A percentile compares a stretch with the other conserved stretches of the same genome.
Evolutionary conservation across 2,113 vertebrate species (phyloP).

Genomic region (Vulpes vulpes): DNA sequence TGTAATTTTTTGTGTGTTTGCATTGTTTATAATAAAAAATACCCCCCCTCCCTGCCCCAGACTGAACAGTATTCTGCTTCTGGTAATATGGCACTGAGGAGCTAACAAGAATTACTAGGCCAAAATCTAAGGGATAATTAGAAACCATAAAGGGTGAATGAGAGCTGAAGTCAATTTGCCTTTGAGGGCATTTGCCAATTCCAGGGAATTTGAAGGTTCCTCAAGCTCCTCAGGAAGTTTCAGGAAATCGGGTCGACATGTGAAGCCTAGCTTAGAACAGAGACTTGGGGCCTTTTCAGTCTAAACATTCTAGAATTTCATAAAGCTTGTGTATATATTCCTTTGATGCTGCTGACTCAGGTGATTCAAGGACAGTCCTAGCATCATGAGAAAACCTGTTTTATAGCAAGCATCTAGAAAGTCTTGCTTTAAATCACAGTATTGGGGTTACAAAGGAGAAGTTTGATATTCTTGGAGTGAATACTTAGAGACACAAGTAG

Average conservation of each 20-base stretch:
- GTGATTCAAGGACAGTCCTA: constrained; percentile 40
- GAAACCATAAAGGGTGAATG: neutral
- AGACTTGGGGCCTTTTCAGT: neutral
- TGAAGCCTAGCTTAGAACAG: neutral
- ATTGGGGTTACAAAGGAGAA: constrained; percentile 64
- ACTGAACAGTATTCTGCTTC: constrained; percentile 40
- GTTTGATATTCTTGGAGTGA: constrained; percentile 75
- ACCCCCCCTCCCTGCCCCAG: neutral
- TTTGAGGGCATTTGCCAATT: neutral
- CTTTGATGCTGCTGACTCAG: constrained; percentile 17
- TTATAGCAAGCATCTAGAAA: constrained; percentile 49
- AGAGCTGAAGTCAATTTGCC: constrained; percentile 2
- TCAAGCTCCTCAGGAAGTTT: neutral
- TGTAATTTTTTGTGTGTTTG: neutral
- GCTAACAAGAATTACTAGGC: neutral
- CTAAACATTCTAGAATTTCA: constrained; percentile 59
- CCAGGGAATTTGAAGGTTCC: neutral
- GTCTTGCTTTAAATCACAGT: constrained; percentile 63
- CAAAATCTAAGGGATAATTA: neutral
- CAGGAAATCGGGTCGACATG: constrained; percentile 13
- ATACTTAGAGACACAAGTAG: constrained; percentile 61
- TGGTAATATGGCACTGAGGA: neutral
- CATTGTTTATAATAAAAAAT: constrained; percentile 22
- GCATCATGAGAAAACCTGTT: constrained; percentile 22
- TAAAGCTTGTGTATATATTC: neutral